Evolutionary conservation across 2,113 vertebrate genomes (phyloP), one percentile per base, ranked within the genome.

Genomic region (Seriola rivoliana): DNA sequence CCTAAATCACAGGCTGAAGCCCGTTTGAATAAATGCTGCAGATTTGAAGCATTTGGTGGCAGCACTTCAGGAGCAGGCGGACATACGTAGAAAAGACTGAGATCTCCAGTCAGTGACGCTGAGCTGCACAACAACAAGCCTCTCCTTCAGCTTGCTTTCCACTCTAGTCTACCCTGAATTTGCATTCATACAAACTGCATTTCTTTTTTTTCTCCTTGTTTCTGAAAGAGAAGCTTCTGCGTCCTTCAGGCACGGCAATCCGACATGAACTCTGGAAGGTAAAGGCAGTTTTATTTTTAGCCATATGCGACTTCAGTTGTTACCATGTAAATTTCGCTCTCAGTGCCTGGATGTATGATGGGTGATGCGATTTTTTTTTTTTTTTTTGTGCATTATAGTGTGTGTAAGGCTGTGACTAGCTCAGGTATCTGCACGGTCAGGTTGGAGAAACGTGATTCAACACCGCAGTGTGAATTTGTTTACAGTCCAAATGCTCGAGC

Each of bases 221-320:
- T 71, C 38, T 42, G 74, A 63, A 44, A 76, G 36, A 79, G 50
- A 63, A 75, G 59, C 78, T 29, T 70, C 71, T 17, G 63, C 78
- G 25, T 81, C 88, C 67, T 80, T 54, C 84, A 6, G 70, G 57
- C 78, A 58, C 73, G 2, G 23, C 71, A 48, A 73, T 55, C 70
- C 85, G 65, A 60, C 83, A 91, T 93, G 89, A 80, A 75, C 70
- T 77, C 83, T 40, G 57, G 32, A 75, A 89, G 92, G 93, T 94
- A 91, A 91, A 19, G 14, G 8, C 19, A 29, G 11, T 40, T 82
- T 81, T 64, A 66, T 82, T 66, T 79, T 42, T 62, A 71, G 57
- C 63, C 34, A 34, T 36, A 57, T 29, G 62, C 50, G 50, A 68
- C 66, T 87, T 63, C 25, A 63, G 19, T 71, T 59, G 50, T 59